phyloP scores from a whole-genome alignment of 92 coral and sea anemone genomes.

The Meandrina meandrites region DNA sequence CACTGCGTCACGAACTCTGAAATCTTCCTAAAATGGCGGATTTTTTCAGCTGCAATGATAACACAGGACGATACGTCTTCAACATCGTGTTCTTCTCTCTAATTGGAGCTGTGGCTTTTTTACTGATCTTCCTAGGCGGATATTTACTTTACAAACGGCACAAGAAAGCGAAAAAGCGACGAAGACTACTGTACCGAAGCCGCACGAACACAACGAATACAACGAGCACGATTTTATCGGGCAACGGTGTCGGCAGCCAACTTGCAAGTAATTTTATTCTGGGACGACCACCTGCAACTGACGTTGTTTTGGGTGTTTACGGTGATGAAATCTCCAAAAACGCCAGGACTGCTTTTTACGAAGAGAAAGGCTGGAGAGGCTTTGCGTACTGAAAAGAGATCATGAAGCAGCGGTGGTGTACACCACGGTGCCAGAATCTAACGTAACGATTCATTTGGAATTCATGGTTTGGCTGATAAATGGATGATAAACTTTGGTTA shows the following conservation, averaged over 20 bases:
- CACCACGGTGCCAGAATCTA: not conserved
- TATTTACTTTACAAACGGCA: conserved; percentile 47
- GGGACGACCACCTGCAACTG: conserved; percentile 64
- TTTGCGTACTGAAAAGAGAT: conserved; percentile 43
- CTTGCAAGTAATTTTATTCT: conserved; percentile 43
- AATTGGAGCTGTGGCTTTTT: conserved; percentile 43
- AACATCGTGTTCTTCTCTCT: conserved; percentile 56
- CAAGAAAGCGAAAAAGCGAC: conserved; percentile 32
- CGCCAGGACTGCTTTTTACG: conserved; percentile 58
- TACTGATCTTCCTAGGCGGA: conserved; percentile 37
- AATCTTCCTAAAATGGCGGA: conserved; percentile 38
- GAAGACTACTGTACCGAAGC: conserved; percentile 19
- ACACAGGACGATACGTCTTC: conserved; percentile 54
- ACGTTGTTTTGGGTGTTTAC: conserved; percentile 61
- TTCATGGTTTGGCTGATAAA: not conserved
- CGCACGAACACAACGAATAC: conserved; percentile 45
- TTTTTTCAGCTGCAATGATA: conserved; percentile 36
- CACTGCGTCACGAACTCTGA: not conserved
- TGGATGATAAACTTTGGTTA: not conserved
- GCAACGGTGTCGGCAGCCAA: conserved; percentile 13
- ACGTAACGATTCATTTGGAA: not conserved
- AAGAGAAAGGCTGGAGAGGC: conserved; percentile 65
- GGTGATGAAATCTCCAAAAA: conserved; percentile 58
- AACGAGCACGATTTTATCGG: conserved; percentile 30
- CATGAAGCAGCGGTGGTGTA: not conserved